phyloP scores from a whole-genome alignment of 2,797 vertebrate genomes.

The Hapalemur alaotrensis region DNA sequence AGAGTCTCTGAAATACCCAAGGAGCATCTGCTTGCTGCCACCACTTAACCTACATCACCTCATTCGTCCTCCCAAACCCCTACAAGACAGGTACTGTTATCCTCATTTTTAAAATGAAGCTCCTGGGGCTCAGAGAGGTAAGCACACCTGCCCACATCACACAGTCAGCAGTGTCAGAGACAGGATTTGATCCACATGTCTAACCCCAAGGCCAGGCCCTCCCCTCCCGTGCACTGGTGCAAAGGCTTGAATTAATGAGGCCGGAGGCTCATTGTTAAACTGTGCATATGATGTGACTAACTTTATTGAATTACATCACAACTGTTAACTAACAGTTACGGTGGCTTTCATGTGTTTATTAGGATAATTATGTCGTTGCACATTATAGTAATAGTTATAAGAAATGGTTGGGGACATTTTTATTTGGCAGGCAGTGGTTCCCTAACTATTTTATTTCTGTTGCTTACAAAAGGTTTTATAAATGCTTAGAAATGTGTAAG shows the following conservation, averaged over 20 bases:
- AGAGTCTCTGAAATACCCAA: neutral
- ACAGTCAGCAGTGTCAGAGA: neutral
- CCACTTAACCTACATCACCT: neutral
- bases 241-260: neutral
- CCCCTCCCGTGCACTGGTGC: neutral
- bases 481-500: neutral
- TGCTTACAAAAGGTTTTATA: constrained; percentile 2
- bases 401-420: neutral
- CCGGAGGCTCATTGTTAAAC: neutral
- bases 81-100: too few species aligned
- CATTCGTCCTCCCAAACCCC: neutral
- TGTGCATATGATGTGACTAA: neutral
- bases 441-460: neutral
- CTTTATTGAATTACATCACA: neutral
- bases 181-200: neutral
- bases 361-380: neutral
- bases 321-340: neutral
- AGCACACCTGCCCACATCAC: neutral
- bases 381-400: neutral
- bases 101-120: neutral
- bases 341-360: neutral
- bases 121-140: neutral
- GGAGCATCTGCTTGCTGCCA: neutral
- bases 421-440: constrained; percentile 38
- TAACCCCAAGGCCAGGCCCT: neutral